phyloP scores from a whole-genome alignment of 2,113 vertebrate species.

The Mormyrus iriodes region DNA sequence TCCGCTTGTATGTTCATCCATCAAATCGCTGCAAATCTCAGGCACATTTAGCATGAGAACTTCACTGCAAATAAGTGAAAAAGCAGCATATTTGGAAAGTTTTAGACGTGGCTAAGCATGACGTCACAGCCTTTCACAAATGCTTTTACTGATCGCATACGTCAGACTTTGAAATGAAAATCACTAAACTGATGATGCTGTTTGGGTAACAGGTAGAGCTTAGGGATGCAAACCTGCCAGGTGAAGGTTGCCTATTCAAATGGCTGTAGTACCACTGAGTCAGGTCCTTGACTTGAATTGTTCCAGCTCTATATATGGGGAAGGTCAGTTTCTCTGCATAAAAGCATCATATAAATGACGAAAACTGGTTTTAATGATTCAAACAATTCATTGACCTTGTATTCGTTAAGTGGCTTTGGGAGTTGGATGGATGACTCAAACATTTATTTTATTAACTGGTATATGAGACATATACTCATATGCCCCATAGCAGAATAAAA shows the following conservation, averaged over 20 bases:
- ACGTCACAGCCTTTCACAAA: not conserved
- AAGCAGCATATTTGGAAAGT: not conserved
- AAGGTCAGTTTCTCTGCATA: not conserved
- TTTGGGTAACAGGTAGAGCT: not conserved
- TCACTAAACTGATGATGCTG: not conserved
- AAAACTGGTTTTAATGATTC: not conserved
- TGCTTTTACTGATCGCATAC: not conserved
- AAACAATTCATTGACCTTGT: not conserved
- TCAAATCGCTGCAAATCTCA: not conserved
- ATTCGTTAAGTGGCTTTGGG: not conserved
- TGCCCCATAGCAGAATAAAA: not conserved
- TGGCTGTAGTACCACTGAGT: not conserved
- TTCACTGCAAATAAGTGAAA: not conserved
- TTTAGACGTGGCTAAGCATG: not conserved
- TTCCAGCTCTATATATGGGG: not conserved
- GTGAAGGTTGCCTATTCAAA: not conserved
- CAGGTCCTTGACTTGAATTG: not conserved
- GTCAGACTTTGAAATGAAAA: not conserved
- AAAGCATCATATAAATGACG: not conserved
- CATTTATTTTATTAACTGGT: not conserved
- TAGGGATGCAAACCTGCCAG: not conserved
- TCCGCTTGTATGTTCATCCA: not conserved
- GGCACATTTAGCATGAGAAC: not conserved
- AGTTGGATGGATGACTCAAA: not conserved
- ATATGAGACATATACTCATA: not conserved